Conservation (phyloP, 2,888 invertebrate species). For the Prosapia bicincta region DNA sequence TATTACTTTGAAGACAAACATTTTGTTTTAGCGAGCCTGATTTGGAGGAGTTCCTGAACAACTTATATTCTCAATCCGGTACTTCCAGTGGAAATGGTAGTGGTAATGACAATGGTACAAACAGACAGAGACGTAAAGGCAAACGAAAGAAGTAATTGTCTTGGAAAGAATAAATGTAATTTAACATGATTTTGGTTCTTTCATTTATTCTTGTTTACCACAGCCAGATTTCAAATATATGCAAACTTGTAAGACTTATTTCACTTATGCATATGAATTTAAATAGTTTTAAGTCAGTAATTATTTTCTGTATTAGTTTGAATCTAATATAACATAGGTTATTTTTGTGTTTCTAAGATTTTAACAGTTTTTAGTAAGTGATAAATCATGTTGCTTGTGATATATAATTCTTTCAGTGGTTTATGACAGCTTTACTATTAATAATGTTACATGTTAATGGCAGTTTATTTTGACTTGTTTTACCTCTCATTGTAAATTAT, state of each 20-base stretch:
- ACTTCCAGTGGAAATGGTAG: constrained; percentile 1
- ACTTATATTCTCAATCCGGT: constrained; percentile 61
- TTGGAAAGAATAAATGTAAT: background rate
- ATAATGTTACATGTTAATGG: background rate
- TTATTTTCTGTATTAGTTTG: background rate
- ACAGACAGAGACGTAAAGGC: constrained; percentile 24
- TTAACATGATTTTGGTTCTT: background rate
- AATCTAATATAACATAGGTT: background rate
- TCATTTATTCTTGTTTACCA: background rate
- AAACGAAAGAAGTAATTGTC: constrained; percentile 27
- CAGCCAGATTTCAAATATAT: background rate
- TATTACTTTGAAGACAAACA: constrained; percentile 1
- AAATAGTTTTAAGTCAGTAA: background rate
- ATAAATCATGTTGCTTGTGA: background rate
- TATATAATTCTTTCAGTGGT: background rate
- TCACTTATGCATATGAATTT: background rate
- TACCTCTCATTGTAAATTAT: background rate
- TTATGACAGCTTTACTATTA: background rate
- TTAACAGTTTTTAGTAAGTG: background rate
- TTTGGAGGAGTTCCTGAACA: constrained; percentile 77
- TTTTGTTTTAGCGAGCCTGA: constrained; percentile 60
- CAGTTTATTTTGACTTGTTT: background rate
- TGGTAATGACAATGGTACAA: background rate
- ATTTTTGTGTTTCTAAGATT: background rate
- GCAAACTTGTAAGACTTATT: background rate